phyloP scores from a whole-genome alignment of 2,113 vertebrate genomes.

The Loxodonta africana region DNA sequence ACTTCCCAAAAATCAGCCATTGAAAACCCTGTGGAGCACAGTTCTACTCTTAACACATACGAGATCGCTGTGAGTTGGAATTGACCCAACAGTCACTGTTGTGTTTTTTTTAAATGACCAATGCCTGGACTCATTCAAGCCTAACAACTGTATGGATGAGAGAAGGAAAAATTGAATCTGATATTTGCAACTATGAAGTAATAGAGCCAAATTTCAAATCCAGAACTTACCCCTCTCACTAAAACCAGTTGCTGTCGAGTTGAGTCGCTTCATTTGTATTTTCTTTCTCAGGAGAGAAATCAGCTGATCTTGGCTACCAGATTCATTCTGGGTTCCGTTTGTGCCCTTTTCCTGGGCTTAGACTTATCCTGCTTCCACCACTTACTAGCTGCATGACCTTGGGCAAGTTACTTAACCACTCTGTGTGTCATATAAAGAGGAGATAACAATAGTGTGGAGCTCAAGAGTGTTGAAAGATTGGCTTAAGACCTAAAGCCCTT shows the following conservation, averaged over 20 bases:
- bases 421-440: background rate
- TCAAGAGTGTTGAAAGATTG: background rate
- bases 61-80: too few species aligned
- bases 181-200: background rate
- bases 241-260: background rate
- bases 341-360: background rate
- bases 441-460: background rate
- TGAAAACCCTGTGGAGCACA: too few species aligned
- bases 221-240: background rate
- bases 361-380: background rate
- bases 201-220: background rate
- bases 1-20: too few species aligned
- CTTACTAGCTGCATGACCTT: too few species aligned
- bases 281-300: background rate
- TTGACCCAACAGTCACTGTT: too few species aligned
- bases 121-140: background rate
- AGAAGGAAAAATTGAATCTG: background rate
- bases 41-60: too few species aligned
- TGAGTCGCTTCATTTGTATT: background rate
- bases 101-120: background rate
- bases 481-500: background rate
- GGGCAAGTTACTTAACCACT: background rate
- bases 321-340: background rate
- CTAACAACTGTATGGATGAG: background rate
- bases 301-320: background rate